Conservation (phyloP, 2,888 invertebrate species). For the Campoplex capitator region DNA sequence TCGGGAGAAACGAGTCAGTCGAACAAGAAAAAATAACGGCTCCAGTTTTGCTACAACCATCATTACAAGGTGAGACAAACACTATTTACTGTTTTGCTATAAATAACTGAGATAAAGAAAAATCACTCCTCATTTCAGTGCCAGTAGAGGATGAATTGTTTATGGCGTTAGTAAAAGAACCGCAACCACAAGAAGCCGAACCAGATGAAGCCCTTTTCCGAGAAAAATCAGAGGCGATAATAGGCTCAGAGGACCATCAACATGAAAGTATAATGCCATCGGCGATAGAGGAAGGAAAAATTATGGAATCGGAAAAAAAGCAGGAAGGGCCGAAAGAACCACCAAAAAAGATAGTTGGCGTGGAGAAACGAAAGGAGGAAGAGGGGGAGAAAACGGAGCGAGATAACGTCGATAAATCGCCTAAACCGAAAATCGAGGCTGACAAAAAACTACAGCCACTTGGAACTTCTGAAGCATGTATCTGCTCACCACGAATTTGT, state of each 20-base stretch:
- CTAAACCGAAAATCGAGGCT: conserved; percentile 46
- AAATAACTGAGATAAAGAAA: not conserved
- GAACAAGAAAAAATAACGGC: not conserved
- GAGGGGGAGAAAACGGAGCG: conserved; percentile 29
- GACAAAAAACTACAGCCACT: conserved; percentile 31
- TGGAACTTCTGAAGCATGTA: conserved; percentile 48
- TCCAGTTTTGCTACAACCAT: not conserved
- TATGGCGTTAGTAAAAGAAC: not conserved
- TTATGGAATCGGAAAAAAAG: conserved; percentile 29
- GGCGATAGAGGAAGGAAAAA: conserved; percentile 7
- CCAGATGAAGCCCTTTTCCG: not conserved
- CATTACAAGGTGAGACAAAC: not conserved
- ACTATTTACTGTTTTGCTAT: not conserved
- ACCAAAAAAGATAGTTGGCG: not conserved
- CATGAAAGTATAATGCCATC: conserved; percentile 2
- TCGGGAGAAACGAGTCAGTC: conserved; percentile 1
- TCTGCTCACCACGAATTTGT: conserved; percentile 60
- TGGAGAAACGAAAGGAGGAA: conserved; percentile 29
- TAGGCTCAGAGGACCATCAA: not conserved
- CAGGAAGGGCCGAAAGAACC: conserved; percentile 8
- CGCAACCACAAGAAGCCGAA: too few species aligned
- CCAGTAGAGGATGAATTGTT: conserved; percentile 9
- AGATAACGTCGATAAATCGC: conserved; percentile 23
- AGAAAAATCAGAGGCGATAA: conserved; percentile 15
- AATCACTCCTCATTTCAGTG: not conserved